Evolutionary conservation across 2,797 vertebrate genomes (phyloP).

Genomic region (Rhynchonycteris naso): DNA sequence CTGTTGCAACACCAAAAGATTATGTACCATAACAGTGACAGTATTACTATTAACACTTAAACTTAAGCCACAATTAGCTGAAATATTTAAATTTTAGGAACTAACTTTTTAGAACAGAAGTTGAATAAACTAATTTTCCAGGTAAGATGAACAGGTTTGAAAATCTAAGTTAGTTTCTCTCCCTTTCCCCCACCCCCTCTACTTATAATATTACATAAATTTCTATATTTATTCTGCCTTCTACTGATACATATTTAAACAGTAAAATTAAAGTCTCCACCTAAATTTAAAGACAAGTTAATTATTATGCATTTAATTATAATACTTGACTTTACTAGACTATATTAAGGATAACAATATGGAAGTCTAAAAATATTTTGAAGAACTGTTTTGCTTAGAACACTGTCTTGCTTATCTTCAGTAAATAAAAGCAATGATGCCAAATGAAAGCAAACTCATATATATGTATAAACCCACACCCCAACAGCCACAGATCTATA

Average conservation of each 20-base stretch:
- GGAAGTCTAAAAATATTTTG: slow-evolving; percentile 19
- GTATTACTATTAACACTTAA: slow-evolving; percentile 34
- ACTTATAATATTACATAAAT: neutral
- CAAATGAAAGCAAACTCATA: slow-evolving; percentile 17
- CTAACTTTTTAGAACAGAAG: slow-evolving; percentile 13
- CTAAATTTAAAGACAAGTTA: slow-evolving; percentile 59
- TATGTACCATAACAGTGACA: neutral
- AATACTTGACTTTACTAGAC: neutral
- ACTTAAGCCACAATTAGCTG: slow-evolving; percentile 31
- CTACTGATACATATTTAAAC: slow-evolving; percentile 32
- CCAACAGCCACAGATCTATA: neutral
- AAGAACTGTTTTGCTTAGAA: slow-evolving; percentile 21
- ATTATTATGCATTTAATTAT: slow-evolving; percentile 44
- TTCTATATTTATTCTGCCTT: neutral
- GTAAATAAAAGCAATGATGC: slow-evolving; percentile 32
- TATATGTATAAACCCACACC: neutral
- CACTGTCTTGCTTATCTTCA: slow-evolving; percentile 38
- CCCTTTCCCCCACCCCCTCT: neutral
- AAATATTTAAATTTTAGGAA: slow-evolving; percentile 38
- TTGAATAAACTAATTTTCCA: slow-evolving; percentile 28
- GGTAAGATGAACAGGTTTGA: slow-evolving; percentile 20
- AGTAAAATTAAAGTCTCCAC: slow-evolving; percentile 40
- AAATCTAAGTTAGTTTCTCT: neutral
- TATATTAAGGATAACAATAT: slow-evolving; percentile 38
- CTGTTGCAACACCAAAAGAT: neutral